Base-by-base conservation (phyloP, 2,113 vertebrate species). In the Nycticorax nycticorax region DNA sequence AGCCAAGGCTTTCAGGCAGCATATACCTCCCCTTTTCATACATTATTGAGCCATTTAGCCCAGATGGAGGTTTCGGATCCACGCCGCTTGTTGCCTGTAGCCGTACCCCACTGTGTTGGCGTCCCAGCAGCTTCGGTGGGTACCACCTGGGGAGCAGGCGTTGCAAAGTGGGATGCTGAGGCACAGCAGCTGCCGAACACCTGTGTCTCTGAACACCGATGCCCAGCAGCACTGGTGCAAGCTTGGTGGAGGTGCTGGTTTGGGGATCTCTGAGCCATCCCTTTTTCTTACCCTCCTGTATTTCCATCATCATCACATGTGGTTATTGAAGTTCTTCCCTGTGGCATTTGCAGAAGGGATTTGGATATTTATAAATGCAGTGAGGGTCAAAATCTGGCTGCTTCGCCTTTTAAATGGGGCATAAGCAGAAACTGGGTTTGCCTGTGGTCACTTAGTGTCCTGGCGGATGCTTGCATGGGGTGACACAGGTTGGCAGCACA, bases 221-320 rank as follows among this genome's bases (percentile, higher is more conserved):
- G 32, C 45, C 14, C 62, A 8, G 68, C 24, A 23, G 47, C 2
- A 3, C 47, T 6, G 35, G 47, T 14, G 7, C n/a, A 10, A 59
- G 28, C 28, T 37, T 4, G 5, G 2, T 16, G 24, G 53, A 69
- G 45, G 12, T 73, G 67, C 50, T 63, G 62, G 1, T 43, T 26
- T 62, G 80, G 72, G 32, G 32, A 2, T 59, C 55, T 73, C 67
- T 17, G 41, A 27, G n/a, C 30, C 33, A 1, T 19, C 56, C 41
- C 48, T 67, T 39, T 74, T 23, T 66, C 41, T 68, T 12, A 19
- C 21, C 27, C n/a, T 57, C 24, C 45, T 23, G 14, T 22, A 12
- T 26, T 78, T 62, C 62, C 16, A 3, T 77, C 27, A 4, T 21
- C n/a, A 2, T 47, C 21, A 1, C 1, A 1, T 2, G 3, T 45